Base-by-base conservation (phyloP, 1,140 invertebrate genomes). In the Cotesia chilonis region DNA sequence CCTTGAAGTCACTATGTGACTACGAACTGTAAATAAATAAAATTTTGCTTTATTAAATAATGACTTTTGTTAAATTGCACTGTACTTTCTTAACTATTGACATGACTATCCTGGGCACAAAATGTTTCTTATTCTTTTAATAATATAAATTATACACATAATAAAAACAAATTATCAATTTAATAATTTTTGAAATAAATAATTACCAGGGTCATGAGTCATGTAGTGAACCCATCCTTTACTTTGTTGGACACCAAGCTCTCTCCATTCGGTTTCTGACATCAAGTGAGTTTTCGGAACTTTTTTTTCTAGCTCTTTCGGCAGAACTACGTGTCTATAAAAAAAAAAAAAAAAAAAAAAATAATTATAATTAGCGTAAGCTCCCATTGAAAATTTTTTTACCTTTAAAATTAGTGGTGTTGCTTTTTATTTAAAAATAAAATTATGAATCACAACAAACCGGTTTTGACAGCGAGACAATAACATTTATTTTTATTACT, bases 151-250 rank as follows among this genome's bases (percentile, higher is more conserved):
- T 14, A 14, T 14, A 14, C 14, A 14, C 14, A 14, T 14, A 14
- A 14, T 14, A 14, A 14, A 14, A 14, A 14, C 14, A 14, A 14
- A 14, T 14, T 14, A 14, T 14, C 60, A 2, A 35, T 51, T 60
- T n/a, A 14, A 4, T 61, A 38, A 37, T 41, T 37, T 12, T 35
- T 12, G 14, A 68, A 14, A 68, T 68, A 54, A 61, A 5, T 37
- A 63, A 37, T 35, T 88, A 95, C 93, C 95, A 86, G 96, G 96
- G 79, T 92, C 89, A 87, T 98, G 96, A 74, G 92, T 92, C 95
- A 98, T 97, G 77, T 97, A 98, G 87, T 98, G 96, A 5, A 96
- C 89, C 96, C 96, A 98, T 54, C 96, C 96, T 78, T 93, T 92
- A 84, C 94, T 96, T 84, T 98, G 96, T 85, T 97, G 95, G 2